Base-by-base conservation (phyloP, 2,113 vertebrate genomes). In the Paedocypris sp. region DNA sequence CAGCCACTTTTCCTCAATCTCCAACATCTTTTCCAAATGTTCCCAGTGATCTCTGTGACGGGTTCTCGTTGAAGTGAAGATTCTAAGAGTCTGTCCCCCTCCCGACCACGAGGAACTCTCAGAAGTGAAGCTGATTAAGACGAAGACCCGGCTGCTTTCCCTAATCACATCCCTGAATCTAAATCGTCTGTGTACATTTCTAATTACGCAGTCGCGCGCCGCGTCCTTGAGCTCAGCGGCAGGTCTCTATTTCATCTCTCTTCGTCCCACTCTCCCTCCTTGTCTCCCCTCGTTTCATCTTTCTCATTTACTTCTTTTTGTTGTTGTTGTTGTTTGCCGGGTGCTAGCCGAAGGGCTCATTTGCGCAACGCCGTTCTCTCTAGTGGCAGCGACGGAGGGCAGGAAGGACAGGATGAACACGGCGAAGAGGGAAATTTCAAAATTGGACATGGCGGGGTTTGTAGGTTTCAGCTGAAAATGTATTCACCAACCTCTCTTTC, bases 111-210 rank as follows among this genome's bases (percentile, higher is more conserved):
- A 85, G 80, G 68, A 69, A 72, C 73, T 84, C 77, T 84, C 75
- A 79, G 81, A 80, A 83, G 79, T 84, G 84, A n/a, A 77, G 79
- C 80, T 86, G 83, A 85, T 86, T 87, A 85, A 78, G 74, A 71
- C 74, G 74, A 74, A 80, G 77, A 80, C 82, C 73, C 74, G 74
- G 74, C 78, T 80, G 79, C 79, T 79, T 78, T 80, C 70, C 76
- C 76, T 86, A 84, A 83, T 86, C 80, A 83, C 77, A 82, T 79
- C 79, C 58, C 78, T 73, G 80, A 76, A 79, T 85, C 83, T 81
- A 83, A 83, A 84, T 86, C 80, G 84, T 83, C 79, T 84, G 82
- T 87, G 82, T 85, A 80, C 79, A 81, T 84, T 82, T 82, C 81
- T 86, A 86, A 87, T 86, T 85, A 83, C 80, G 73, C 73, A 76